phyloP scores from a whole-genome alignment of 1,140 invertebrate genomes.

The Eueides isabella region DNA sequence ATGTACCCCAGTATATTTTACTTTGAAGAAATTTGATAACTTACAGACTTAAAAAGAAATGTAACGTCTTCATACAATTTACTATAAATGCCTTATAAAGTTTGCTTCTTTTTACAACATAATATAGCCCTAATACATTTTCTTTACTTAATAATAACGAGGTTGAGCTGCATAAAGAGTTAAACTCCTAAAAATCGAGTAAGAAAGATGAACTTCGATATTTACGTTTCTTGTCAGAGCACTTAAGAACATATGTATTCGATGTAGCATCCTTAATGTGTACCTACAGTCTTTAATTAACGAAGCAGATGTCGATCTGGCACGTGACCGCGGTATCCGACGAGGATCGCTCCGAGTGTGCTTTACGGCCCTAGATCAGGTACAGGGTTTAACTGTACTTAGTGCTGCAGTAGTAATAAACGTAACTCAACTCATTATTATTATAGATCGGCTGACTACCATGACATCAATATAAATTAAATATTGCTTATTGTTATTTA shows the following conservation, averaged over 20 bases:
- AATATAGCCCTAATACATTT: not conserved
- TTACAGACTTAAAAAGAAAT: not conserved
- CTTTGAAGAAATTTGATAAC: constrained; percentile 1
- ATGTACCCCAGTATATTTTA: not conserved
- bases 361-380: constrained; percentile 26
- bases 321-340: constrained; percentile 47
- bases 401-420: constrained; percentile 3
- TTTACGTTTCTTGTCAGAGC: constrained; percentile 22
- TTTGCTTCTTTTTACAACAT: not conserved
- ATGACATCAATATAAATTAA: not conserved
- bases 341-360: constrained; percentile 29
- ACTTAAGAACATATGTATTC: constrained; percentile 37
- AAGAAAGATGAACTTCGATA: constrained; percentile 16
- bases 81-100: not conserved
- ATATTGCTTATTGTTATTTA: not conserved
- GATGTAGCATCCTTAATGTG: constrained; percentile 42
- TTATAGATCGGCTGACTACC: not conserved
- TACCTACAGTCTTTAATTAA: constrained; percentile 52
- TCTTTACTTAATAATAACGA: not conserved
- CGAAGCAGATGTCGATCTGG: constrained; percentile 47
- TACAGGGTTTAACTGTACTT: constrained; percentile 25
- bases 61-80: constrained; percentile 3
- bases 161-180: not conserved
- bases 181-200: not conserved
- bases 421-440: constrained; percentile 21